Percentiles rank a stretch among this genome's conserved stretches.
Conservation (phyloP, 2,888 invertebrate species). For the Tenthredo livida region DNA sequence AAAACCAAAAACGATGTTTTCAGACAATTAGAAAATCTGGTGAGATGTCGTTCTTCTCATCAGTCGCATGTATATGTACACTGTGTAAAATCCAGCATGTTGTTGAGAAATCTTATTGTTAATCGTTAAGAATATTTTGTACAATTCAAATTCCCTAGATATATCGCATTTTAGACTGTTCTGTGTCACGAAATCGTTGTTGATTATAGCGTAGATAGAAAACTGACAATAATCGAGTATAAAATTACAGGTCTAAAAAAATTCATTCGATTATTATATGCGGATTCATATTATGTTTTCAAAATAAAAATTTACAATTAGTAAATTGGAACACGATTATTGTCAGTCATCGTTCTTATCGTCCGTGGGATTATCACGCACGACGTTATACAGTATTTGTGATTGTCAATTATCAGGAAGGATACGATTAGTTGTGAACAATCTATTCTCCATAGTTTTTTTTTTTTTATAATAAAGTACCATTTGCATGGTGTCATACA, state of each 20-base stretch:
- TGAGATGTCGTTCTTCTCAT: background rate
- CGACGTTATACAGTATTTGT: constrained; percentile 5
- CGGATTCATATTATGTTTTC: background rate
- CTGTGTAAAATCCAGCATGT: background rate
- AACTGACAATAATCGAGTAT: constrained; percentile 19
- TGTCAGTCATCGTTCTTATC: background rate
- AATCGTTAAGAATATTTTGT: background rate
- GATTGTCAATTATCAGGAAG: background rate
- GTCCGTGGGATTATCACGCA: constrained; percentile 11
- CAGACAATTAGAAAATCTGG: background rate
- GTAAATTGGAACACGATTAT: background rate
- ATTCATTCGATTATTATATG: background rate
- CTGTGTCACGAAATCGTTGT: background rate
- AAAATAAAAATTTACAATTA: background rate
- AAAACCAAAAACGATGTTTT: background rate
- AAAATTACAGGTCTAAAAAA: background rate
- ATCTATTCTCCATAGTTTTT: background rate
- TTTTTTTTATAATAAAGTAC: constrained; percentile 37
- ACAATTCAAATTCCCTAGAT: background rate
- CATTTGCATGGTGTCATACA: constrained; percentile 27
- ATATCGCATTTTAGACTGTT: constrained; percentile 11
- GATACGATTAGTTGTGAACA: background rate
- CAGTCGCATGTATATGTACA: constrained; percentile 26
- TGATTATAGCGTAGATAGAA: background rate
- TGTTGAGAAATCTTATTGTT: background rate